phyloP scores from a whole-genome alignment of 1,140 invertebrate species.

The Venustaconcha ellipsiformis region DNA sequence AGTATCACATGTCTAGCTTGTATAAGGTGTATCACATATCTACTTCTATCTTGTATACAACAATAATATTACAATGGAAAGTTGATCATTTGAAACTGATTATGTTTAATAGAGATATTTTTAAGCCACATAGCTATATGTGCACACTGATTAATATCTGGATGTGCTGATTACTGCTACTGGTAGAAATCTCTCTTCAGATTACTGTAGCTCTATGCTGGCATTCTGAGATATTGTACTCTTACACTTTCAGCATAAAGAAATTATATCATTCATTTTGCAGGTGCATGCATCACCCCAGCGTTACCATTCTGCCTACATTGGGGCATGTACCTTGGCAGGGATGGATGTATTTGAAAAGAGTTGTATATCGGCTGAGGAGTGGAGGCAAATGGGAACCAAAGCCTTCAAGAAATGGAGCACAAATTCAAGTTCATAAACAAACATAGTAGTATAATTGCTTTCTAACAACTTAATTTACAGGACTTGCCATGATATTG shows the following conservation, averaged over 20 bases:
- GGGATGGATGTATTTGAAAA: constrained; percentile 71
- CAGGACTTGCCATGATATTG: no score
- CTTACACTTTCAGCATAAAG: no score
- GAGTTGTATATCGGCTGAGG: constrained; percentile 69
- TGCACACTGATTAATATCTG: not conserved
- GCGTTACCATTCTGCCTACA: constrained; percentile 75
- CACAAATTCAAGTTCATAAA: constrained; percentile 8
- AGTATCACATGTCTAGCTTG: no score
- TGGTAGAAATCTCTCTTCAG: not conserved
- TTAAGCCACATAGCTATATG: not conserved
- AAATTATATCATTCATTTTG: constrained; percentile 10
- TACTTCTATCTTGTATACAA: no score
- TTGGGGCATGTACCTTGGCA: constrained; percentile 74
- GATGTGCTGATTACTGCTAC: not conserved
- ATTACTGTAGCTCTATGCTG: not conserved
- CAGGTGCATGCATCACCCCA: constrained; percentile 75
- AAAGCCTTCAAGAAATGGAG: constrained; percentile 60
- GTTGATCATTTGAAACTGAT: no score
- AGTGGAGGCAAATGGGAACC: constrained; percentile 59
- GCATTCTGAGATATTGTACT: not conserved
- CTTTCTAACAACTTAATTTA: no score
- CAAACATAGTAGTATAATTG: no score
- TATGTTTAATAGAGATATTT: not conserved
- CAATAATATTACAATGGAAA: no score
- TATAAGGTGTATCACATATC: no score